Conservation (phyloP, 1,140 invertebrate genomes). For the Orius laevigatus region DNA sequence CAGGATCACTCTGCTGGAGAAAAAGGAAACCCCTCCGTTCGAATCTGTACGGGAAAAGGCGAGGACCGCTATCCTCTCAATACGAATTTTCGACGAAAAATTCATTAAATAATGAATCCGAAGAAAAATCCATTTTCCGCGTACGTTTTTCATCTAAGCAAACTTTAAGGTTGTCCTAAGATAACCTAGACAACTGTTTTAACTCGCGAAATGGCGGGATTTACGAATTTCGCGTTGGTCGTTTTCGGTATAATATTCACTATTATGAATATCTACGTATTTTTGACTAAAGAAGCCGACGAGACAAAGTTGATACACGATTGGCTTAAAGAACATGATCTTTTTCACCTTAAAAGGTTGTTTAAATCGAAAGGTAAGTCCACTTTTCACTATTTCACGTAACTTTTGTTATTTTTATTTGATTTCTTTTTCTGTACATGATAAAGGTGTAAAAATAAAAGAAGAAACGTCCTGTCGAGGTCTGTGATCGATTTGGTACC, state of each 20-base stretch:
- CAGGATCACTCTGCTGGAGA: no score
- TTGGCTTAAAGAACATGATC: conserved; percentile 51
- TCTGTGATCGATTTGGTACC: not conserved
- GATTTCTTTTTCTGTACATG: not conserved
- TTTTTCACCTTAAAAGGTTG: conserved; percentile 44
- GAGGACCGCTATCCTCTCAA: not conserved
- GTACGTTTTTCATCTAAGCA: not conserved
- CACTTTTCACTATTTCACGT: not conserved
- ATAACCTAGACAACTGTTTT: not conserved
- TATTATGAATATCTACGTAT: not conserved
- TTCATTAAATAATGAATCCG: no score
- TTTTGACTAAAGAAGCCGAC: conserved; percentile 20
- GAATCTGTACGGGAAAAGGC: no score
- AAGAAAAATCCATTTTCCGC: not conserved
- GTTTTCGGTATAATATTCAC: not conserved
- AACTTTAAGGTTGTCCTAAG: no score
- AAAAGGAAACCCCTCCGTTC: no score
- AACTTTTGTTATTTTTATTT: conserved; percentile 2
- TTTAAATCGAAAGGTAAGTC: conserved; percentile 52
- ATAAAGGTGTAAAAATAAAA: not conserved
- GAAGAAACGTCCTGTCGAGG: not conserved
- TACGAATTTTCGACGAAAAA: not conserved
- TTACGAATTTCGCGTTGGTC: conserved; percentile 5
- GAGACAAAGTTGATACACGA: conserved; percentile 43
- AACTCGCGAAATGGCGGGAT: conserved; percentile 4